Base-by-base conservation (phyloP, 2,113 vertebrate genomes). In the Menidia beryllina region DNA sequence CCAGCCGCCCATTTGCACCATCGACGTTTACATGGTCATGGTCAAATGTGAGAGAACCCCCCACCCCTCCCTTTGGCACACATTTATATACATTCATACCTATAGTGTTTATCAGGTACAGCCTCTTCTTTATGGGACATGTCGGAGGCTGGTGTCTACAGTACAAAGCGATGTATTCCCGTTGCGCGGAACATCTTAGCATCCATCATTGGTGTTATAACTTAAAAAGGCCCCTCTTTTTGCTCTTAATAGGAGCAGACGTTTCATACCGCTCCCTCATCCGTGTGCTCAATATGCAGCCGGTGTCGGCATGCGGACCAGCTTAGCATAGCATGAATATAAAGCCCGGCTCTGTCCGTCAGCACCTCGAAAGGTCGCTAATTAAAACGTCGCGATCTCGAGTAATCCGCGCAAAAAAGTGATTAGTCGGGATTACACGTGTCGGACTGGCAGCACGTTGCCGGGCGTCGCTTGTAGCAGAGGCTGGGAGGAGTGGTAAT, bases 11-110 rank as follows among this genome's bases (percentile, higher is more conserved):
- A 95, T 98, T 82, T 99, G 97, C 91, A 99, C 98, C 71, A 99
- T 99, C 19, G 98, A 99, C 0, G 98, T 99, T 65, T 98, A 99
- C 85, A 98, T 99, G 98, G 96, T 99, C 84, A 98, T 99, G 98
- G 97, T 99, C 55, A 98, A 98, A 94, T 99, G 98, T 99, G 91
- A 95, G 96, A 49, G 49, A 21, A 55, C 19, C 13, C 10, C 41
- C 12, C 10, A 27, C 21, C 12, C 17, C 50, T 43, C 39, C 24
- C 1, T 0, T 21, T 5, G n/a, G n/a, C 24, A n/a, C 10, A 26
- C 3, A 15, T 17, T 8, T 7, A 11, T 26, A 51, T 15, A 25
- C 49, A 11, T 51, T 3, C 23, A 25, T n/a, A 6, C 4, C 23
- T 7, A 15, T 14, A 6, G 26, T 30, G 36, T 20, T 10, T 25